Percentiles rank a stretch among this genome's conserved stretches.
Conservation (phyloP, 2,797 vertebrate species). For the Chromobotia macracanthus region DNA sequence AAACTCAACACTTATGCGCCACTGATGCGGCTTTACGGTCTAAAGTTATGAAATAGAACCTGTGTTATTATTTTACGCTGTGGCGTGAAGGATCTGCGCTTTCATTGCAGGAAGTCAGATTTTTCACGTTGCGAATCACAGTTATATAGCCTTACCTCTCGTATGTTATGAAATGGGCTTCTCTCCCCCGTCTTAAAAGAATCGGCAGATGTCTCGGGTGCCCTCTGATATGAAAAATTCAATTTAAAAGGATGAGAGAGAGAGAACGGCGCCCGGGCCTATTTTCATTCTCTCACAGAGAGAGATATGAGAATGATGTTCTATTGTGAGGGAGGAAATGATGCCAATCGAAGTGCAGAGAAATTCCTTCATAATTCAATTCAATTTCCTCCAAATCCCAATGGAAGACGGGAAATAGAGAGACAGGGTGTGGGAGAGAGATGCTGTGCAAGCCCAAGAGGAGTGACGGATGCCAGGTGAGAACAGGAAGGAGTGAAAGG, state of each 20-base stretch:
- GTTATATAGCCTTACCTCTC: constrained; percentile 43
- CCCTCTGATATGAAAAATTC: constrained; percentile 85
- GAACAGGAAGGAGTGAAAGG: constrained; percentile 32
- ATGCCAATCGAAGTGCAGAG: constrained; percentile 81
- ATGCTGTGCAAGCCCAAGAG: constrained; percentile 58
- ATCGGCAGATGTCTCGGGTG: constrained; percentile 81
- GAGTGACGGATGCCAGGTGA: constrained; percentile 43
- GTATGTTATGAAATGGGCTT: constrained; percentile 59
- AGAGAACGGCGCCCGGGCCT: constrained; percentile 79
- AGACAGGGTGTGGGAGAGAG: constrained; percentile 66
- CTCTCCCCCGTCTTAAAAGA: constrained; percentile 70
- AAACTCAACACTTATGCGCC: constrained; percentile 15
- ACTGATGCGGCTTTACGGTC: constrained; percentile 17
- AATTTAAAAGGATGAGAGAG: constrained; percentile 85
- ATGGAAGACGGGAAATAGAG: constrained; percentile 74
- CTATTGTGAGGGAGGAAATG: constrained; percentile 83
- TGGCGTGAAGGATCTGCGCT: constrained; percentile 4
- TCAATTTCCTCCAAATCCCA: constrained; percentile 84
- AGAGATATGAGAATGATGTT: constrained; percentile 85
- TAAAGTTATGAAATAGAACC: constrained; percentile 20
- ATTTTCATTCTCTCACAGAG: constrained; percentile 81
- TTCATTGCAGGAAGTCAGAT: constrained; percentile 35
- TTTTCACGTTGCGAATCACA: constrained; percentile 41
- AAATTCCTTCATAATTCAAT: constrained; percentile 86
- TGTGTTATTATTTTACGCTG: constrained; percentile 41